phyloP scores from a whole-genome alignment of 2,797 vertebrate genomes.

The Lemur catta region DNA sequence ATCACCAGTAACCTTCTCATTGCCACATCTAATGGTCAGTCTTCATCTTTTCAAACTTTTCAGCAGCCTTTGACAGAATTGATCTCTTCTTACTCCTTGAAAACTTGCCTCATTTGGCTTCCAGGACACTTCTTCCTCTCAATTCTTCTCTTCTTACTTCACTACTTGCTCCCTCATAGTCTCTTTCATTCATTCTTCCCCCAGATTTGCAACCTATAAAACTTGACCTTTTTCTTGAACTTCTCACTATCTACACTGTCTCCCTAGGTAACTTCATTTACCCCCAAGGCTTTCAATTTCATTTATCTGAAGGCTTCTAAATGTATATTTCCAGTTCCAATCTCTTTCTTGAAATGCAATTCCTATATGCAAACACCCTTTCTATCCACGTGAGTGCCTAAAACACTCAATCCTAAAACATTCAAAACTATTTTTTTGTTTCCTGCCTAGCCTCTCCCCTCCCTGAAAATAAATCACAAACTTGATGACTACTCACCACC shows the following conservation, averaged over 20 bases:
- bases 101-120: background rate
- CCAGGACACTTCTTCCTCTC: background rate
- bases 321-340: background rate
- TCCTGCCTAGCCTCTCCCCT: background rate
- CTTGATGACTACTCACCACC: background rate
- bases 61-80: background rate
- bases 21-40: background rate
- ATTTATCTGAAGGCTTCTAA: background rate
- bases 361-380: background rate
- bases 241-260: background rate
- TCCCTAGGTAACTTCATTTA: background rate
- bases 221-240: background rate
- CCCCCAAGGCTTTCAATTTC: background rate
- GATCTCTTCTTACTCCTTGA: background rate
- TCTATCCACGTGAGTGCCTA: background rate
- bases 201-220: background rate
- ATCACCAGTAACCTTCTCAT: background rate
- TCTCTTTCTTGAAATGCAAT: background rate
- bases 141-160: background rate
- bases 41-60: background rate
- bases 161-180: background rate
- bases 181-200: background rate
- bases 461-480: background rate
- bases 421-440: background rate
- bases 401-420: background rate